Evolutionary conservation across 2,888 invertebrate species (phyloP).

Genomic region (Mythimna ferrago): DNA sequence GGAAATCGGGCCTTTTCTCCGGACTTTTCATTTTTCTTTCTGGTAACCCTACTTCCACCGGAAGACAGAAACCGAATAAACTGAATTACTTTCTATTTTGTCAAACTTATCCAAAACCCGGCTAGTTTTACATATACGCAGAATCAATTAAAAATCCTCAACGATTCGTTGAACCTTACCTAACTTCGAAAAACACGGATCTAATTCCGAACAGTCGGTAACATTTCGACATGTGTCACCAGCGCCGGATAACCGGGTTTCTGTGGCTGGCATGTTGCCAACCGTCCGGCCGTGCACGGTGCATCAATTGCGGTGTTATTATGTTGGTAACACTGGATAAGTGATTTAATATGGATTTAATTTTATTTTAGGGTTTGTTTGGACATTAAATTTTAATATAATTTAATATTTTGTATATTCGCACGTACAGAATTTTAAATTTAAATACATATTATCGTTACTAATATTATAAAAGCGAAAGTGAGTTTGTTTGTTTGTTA

Average conservation of each 20-base stretch:
- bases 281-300: constrained; percentile 28
- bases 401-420: too few relatives aligned
- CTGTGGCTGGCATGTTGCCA: constrained; percentile 46
- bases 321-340: constrained; percentile 37
- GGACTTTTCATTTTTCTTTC: too few relatives aligned
- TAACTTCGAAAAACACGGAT: constrained; percentile 32
- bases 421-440: too few relatives aligned
- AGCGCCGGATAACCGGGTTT: constrained; percentile 51
- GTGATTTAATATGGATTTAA: not conserved
- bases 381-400: too few relatives aligned
- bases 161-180: constrained; percentile 3
- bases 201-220: constrained; percentile 38
- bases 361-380: too few relatives aligned
- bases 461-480: too few relatives aligned
- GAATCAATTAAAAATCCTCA: constrained; percentile 24
- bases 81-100: constrained; percentile 1
- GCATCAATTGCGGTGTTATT: constrained; percentile 40
- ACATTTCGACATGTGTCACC: constrained; percentile 58
- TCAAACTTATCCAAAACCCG: not conserved
- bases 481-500: too few relatives aligned
- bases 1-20: too few relatives aligned
- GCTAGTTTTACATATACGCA: constrained; percentile 1
- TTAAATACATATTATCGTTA: too few relatives aligned
- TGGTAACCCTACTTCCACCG: not conserved
- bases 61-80: not conserved